Conservation (phyloP, 2,888 invertebrate genomes). For the Acronicta psi region DNA sequence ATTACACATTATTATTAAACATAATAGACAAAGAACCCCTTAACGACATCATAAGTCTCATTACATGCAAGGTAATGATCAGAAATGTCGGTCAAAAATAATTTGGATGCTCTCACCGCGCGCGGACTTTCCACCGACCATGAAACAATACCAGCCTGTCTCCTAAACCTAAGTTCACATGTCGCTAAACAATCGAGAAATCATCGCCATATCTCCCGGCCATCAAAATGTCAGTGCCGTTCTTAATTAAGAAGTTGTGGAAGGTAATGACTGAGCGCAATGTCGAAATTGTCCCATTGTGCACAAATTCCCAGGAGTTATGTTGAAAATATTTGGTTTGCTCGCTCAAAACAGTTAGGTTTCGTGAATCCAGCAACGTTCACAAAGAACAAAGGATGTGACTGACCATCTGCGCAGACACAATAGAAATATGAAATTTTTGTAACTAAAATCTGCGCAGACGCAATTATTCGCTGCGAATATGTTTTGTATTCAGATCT, state of each 20-base stretch:
- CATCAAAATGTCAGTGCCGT: constrained; percentile 79
- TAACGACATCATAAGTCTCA: constrained; percentile 28
- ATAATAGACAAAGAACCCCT: constrained; percentile 28
- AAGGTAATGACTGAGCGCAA: constrained; percentile 58
- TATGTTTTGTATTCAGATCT: constrained; percentile 20
- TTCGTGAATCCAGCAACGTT: constrained; percentile 42
- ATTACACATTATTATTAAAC: constrained; percentile 15
- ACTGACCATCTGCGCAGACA: constrained; percentile 39
- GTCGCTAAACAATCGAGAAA: constrained; percentile 82
- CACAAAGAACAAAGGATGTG: constrained; percentile 47
- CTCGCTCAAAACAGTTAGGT: constrained; percentile 54
- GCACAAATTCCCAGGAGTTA: constrained; percentile 54
- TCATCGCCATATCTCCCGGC: constrained; percentile 75
- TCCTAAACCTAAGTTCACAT: constrained; percentile 65
- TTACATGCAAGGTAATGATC: constrained; percentile 52
- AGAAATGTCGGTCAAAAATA: constrained; percentile 48
- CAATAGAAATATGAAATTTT: constrained; percentile 22
- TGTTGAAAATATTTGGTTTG: constrained; percentile 58
- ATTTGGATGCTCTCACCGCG: constrained; percentile 47
- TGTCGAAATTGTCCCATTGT: constrained; percentile 60
- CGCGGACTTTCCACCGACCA: constrained; percentile 67
- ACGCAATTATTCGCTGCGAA: constrained; percentile 25
- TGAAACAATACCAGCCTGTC: constrained; percentile 62
- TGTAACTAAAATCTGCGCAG: constrained; percentile 16
- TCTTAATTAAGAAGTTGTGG: constrained; percentile 73